Evolutionary conservation across 2,113 vertebrate genomes (phyloP).

Genomic region (Tympanuchus pallidicinctus): DNA sequence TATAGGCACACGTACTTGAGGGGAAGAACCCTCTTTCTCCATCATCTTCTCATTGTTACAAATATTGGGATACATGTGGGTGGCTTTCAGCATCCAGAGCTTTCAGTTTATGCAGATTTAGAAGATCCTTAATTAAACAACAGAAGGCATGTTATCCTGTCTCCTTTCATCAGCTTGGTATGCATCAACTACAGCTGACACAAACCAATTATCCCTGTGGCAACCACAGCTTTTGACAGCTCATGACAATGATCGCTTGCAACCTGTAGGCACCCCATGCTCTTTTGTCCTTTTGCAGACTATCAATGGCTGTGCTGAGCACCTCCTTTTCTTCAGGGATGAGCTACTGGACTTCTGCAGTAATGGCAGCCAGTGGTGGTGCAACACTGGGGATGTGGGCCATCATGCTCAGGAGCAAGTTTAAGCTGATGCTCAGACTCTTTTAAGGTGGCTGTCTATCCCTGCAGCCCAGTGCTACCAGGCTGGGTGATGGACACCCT

Average conservation of each 20-base stretch:
- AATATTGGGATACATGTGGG: neutral
- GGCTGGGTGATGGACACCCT: fast-evolving
- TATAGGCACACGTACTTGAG: fast-evolving
- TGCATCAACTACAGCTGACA: conserved; percentile 62
- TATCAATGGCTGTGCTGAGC: neutral
- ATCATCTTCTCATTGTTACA: neutral
- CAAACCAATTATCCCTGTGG: conserved; percentile 69
- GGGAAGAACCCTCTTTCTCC: neutral
- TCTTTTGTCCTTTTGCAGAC: conserved; percentile 20
- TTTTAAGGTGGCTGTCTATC: neutral
- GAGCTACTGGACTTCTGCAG: neutral
- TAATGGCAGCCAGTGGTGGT: fast-evolving
- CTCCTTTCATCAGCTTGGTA: conserved; percentile 65
- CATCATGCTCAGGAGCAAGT: fast-evolving
- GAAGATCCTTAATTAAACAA: conserved; percentile 66
- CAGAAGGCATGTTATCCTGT: conserved; percentile 60
- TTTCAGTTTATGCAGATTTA: conserved; percentile 33
- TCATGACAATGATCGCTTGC: conserved; percentile 39
- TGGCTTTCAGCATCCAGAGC: conserved; percentile 4
- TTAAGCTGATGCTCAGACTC: neutral
- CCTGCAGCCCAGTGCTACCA: neutral
- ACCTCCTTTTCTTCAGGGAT: neutral
- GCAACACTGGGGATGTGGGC: neutral
- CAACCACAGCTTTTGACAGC: conserved; percentile 61
- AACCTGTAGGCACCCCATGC: conserved; percentile 2